Percentiles rank a stretch among this genome's conserved stretches.
Conservation (phyloP, 2,888 invertebrate species). For the Cecidostiba fungosa region DNA sequence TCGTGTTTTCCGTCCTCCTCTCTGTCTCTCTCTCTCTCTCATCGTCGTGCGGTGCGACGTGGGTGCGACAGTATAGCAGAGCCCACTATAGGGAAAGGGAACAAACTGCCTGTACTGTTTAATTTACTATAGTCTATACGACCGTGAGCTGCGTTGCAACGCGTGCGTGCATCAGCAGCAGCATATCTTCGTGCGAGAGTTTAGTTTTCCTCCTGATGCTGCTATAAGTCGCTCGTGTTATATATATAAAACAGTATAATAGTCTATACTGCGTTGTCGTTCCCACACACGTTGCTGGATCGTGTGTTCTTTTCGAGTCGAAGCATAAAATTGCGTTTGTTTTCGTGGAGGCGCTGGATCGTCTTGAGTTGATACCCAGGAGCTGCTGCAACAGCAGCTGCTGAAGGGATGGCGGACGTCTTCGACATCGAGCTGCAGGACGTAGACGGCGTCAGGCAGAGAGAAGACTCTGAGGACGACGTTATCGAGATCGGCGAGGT, state of each 20-base stretch:
- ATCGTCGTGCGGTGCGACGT: too few species aligned
- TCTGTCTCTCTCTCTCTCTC: too few species aligned
- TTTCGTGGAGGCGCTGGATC: constrained; percentile 1
- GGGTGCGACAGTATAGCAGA: too few species aligned
- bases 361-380: not conserved
- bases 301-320: not conserved
- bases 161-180: not conserved
- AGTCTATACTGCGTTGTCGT: not conserved
- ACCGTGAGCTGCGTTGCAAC: not conserved
- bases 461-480: constrained; percentile 93
- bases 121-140: too few species aligned
- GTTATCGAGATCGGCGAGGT: constrained; percentile 94
- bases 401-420: constrained; percentile 88
- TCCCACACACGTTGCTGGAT: too few species aligned
- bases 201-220: not conserved
- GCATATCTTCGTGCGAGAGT: not conserved
- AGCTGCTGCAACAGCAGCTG: not conserved
- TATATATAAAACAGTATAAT: too few species aligned
- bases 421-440: constrained; percentile 95
- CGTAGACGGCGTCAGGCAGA: constrained; percentile 84
- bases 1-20: not conserved
- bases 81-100: too few species aligned
- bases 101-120: too few species aligned
- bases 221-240: too few species aligned
- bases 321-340: not conserved